A percentile compares a stretch with the other conserved stretches of the same genome.
phyloP scores from a whole-genome alignment of 2,888 invertebrate species.

The Dryobotodes eremita region DNA sequence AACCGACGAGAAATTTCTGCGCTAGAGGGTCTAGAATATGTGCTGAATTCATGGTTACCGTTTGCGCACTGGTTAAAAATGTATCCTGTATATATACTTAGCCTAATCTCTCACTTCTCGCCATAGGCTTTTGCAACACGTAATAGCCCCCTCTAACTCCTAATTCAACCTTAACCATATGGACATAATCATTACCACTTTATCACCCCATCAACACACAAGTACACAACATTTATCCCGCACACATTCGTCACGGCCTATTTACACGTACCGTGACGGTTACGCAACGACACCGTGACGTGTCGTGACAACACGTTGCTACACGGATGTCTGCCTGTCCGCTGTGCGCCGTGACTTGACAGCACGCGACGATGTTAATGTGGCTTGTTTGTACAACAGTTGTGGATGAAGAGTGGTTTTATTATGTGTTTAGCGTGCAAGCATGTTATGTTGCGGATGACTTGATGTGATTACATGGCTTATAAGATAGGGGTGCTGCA shows the following conservation, averaged over 20 bases:
- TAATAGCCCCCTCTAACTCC: neutral
- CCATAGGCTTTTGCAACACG: neutral
- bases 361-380: slow-evolving; percentile 57
- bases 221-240: slow-evolving; percentile 1
- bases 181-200: neutral
- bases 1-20: no score
- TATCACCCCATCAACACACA: neutral
- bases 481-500: neutral
- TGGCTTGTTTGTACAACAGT: slow-evolving; percentile 26
- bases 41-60: no score
- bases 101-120: neutral
- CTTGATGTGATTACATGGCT: slow-evolving; percentile 1
- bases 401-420: slow-evolving; percentile 1
- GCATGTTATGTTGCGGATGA: slow-evolving; percentile 1
- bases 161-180: neutral
- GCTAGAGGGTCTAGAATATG: no score
- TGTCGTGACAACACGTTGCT: slow-evolving; percentile 48
- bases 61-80: no score
- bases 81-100: no score
- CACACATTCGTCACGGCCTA: slow-evolving; percentile 25
- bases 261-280: slow-evolving; percentile 58
- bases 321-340: slow-evolving; percentile 62
- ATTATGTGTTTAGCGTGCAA: slow-evolving; percentile 23
- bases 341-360: slow-evolving; percentile 55
- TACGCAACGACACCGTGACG: slow-evolving; percentile 51